phyloP scores from a whole-genome alignment of 2,888 invertebrate species.

The Drosophila gaucha region DNA sequence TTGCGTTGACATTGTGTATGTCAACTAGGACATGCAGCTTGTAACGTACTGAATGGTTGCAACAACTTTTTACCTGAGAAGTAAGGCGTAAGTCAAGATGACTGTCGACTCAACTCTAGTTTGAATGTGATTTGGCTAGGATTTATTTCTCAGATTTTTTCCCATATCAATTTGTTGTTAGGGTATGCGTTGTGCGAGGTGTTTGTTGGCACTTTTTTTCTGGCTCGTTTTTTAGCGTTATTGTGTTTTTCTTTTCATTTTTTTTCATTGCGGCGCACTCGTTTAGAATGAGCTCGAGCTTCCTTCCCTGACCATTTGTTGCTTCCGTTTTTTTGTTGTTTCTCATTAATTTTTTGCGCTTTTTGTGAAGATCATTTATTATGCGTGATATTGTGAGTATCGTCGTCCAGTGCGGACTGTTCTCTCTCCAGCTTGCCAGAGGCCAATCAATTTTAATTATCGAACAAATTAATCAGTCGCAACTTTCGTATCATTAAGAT shows the following conservation, averaged over 20 bases:
- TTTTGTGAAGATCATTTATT: slow-evolving; percentile 67
- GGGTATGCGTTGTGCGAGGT: background rate
- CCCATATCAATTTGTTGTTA: no score
- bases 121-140: no score
- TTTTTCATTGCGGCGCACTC: slow-evolving; percentile 31
- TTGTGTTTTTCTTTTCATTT: slow-evolving; percentile 2
- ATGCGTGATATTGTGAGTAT: slow-evolving; percentile 60
- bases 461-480: slow-evolving; percentile 78
- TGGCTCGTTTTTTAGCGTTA: slow-evolving; percentile 7
- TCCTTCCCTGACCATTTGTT: slow-evolving; percentile 48
- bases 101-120: background rate
- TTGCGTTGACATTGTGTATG: background rate
- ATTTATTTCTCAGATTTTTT: background rate
- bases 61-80: no score
- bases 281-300: slow-evolving; percentile 45
- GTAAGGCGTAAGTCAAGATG: no score
- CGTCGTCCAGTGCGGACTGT: slow-evolving; percentile 40
- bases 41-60: background rate
- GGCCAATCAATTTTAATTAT: slow-evolving; percentile 79
- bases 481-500: slow-evolving; percentile 79
- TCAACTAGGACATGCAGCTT: slow-evolving; percentile 1
- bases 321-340: slow-evolving; percentile 65
- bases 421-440: slow-evolving; percentile 53
- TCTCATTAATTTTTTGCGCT: slow-evolving; percentile 8
- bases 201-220: background rate